phyloP scores from a whole-genome alignment of 2,797 vertebrate species.

The Poliocrania exsul region DNA sequence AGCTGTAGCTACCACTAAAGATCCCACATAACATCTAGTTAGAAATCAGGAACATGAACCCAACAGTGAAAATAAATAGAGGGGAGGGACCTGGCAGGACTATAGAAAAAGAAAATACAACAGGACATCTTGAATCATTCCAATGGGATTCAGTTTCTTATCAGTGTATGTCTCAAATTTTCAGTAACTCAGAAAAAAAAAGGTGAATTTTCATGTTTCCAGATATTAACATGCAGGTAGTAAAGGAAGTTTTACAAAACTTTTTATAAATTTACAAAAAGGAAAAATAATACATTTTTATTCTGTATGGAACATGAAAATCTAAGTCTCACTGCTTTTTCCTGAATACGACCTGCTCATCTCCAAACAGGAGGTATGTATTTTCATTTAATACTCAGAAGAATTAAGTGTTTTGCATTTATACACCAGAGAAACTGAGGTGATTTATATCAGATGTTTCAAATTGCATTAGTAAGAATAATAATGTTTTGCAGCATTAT shows the following conservation, averaged over 20 bases:
- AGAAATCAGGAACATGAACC: background rate
- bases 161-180: background rate
- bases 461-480: background rate
- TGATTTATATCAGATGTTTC: background rate
- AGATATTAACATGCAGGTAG: background rate
- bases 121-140: background rate
- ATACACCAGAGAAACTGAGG: background rate
- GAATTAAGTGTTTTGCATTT: background rate
- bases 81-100: fast-evolving
- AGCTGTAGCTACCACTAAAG: background rate
- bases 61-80: background rate
- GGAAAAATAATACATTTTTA: background rate
- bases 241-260: background rate
- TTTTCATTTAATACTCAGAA: background rate
- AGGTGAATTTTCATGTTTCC: background rate
- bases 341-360: background rate
- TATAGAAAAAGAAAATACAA: background rate
- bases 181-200: background rate
- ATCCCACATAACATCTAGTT: background rate
- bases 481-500: background rate
- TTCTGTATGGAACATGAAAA: background rate
- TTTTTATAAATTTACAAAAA: background rate
- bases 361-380: background rate
- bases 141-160: background rate
- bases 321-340: background rate